phyloP scores from a whole-genome alignment of 2,888 invertebrate genomes.

The Nineta flava region DNA sequence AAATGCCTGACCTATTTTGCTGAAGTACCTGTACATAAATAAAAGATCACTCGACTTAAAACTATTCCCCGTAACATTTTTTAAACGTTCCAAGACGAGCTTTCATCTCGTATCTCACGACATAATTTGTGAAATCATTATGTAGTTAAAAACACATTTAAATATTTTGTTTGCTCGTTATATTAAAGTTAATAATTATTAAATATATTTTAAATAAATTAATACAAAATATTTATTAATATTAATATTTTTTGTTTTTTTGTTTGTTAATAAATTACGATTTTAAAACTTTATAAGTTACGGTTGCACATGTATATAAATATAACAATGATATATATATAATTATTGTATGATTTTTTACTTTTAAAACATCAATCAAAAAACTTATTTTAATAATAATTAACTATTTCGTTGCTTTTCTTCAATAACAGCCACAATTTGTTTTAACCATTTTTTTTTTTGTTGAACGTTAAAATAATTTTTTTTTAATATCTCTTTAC shows the following conservation, averaged over 20 bases:
- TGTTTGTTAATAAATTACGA: background rate
- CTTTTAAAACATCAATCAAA: background rate
- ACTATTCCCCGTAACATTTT: no score
- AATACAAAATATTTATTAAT: background rate
- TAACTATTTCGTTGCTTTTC: constrained; percentile 4
- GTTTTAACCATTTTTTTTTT: background rate
- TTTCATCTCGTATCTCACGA: no score
- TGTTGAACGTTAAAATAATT: background rate
- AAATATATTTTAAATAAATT: background rate
- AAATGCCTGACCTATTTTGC: no score
- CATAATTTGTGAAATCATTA: no score
- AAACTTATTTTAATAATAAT: background rate
- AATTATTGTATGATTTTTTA: background rate
- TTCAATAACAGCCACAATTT: constrained; percentile 1
- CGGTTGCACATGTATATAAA: background rate
- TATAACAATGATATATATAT: background rate
- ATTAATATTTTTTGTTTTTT: no score
- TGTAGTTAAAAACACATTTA: no score
- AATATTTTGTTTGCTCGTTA: no score
- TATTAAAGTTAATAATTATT: background rate
- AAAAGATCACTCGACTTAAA: no score
- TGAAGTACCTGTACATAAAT: no score
- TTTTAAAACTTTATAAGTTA: background rate
- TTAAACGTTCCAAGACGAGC: no score
- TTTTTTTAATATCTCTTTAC: background rate